A percentile compares a stretch with the other conserved stretches of the same genome.
phyloP scores from a whole-genome alignment of 2,797 vertebrate genomes.

The Calcarius lapponicus region DNA sequence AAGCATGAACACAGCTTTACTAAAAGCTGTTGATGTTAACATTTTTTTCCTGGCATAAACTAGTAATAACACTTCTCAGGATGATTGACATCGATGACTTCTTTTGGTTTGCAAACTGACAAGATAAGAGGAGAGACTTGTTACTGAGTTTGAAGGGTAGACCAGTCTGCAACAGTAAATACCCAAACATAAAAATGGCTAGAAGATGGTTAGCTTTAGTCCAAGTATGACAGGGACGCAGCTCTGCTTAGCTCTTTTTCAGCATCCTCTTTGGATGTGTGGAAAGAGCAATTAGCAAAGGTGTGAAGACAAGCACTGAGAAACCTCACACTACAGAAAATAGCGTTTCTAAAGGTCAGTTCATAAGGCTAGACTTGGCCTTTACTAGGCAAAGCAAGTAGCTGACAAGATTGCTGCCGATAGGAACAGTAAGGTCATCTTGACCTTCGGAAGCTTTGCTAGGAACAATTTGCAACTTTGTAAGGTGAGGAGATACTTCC shows the following conservation, averaged over 20 bases:
- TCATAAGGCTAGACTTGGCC: neutral
- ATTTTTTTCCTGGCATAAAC: neutral
- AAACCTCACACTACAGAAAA: neutral
- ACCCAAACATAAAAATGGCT: neutral
- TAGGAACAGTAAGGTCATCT: neutral
- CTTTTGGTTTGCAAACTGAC: neutral
- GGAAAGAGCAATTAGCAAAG: neutral
- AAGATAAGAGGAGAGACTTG: neutral
- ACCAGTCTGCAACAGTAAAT: neutral
- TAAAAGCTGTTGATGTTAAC: neutral
- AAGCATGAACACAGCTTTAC: neutral
- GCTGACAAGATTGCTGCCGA: neutral
- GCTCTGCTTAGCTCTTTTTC: neutral
- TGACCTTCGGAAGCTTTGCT: neutral
- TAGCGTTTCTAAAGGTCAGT: neutral
- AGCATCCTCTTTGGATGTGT: neutral
- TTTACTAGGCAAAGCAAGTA: neutral
- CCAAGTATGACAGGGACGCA: neutral
- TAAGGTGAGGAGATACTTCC: neutral
- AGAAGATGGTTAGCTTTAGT: neutral
- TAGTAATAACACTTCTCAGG: neutral
- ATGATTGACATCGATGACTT: fast-evolving
- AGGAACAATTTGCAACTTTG: neutral
- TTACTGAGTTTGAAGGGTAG: neutral
- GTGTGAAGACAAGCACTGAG: neutral